Conservation (phyloP, 2,797 vertebrate species). For the Typhlichthys subterraneus region DNA sequence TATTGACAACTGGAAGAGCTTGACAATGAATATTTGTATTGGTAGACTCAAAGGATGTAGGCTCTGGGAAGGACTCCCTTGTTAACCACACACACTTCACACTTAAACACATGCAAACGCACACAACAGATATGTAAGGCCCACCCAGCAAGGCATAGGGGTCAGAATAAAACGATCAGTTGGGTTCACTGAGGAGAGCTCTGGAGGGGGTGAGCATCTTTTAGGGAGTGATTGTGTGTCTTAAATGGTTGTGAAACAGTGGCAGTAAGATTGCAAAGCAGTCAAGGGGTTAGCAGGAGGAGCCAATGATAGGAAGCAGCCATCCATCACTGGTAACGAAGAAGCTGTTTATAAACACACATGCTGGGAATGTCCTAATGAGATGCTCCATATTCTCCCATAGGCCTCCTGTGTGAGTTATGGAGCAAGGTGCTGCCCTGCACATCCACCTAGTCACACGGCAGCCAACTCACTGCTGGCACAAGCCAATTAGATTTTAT, state of each 20-base stretch:
- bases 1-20: conserved; percentile 56
- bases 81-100: conserved; percentile 26
- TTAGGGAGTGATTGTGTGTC: conserved; percentile 2
- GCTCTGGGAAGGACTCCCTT: conserved; percentile 23
- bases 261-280: too few species aligned
- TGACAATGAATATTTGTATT: conserved; percentile 71
- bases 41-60: conserved; percentile 66
- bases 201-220: conserved; percentile 35
- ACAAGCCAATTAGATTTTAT: too few species aligned
- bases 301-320: too few species aligned
- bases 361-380: conserved; percentile 83
- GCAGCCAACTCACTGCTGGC: too few species aligned
- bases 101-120: conserved; percentile 32
- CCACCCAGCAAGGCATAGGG: conserved; percentile 74
- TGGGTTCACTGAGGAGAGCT: conserved; percentile 14
- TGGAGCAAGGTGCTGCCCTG: too few species aligned
- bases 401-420: too few species aligned
- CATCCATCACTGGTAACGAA: background rate
- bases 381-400: conserved; percentile 50
- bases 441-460: too few species aligned
- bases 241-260: too few species aligned
- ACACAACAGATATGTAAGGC: conserved; percentile 55
- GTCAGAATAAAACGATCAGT: conserved; percentile 45
- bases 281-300: too few species aligned
- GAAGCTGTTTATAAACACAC: conserved; percentile 82